These are phyloP conservation scores for Pseudois nayaur DNA, from an alignment of 2,113 vertebrate species.

Conservation along the genomic window DNA sequence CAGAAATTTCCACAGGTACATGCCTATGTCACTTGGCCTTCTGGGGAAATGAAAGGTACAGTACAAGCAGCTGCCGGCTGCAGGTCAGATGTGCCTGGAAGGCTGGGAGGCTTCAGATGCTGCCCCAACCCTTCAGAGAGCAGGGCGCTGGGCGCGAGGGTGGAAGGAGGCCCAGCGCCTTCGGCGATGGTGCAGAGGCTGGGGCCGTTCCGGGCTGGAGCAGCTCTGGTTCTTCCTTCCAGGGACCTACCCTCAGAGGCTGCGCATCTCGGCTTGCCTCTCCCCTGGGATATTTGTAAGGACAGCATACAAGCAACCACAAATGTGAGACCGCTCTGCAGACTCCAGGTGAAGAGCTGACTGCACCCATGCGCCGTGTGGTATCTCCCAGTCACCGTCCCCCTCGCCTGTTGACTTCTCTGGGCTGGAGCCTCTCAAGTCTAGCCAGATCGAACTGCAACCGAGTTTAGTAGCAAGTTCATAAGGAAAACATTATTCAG, in stretches of 20 bases:
- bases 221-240: not conserved
- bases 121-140: not conserved
- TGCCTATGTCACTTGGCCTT: not conserved
- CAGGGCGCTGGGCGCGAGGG: rapidly evolving
- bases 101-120: not conserved
- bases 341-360: not conserved
- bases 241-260: not conserved
- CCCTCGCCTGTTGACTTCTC: not conserved
- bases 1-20: not conserved
- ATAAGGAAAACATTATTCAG: constrained; percentile 33
- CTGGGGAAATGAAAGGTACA: not conserved
- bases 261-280: not conserved
- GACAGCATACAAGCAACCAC: not conserved
- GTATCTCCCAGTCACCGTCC: not conserved
- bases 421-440: not conserved
- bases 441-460: not conserved
- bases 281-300: not conserved
- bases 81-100: not conserved
- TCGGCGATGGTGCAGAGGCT: rapidly evolving
- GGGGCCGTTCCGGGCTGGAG: not conserved
- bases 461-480: not conserved
- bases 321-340: not conserved
- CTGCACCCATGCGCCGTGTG: not conserved
- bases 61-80: not conserved
- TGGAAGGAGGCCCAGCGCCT: not conserved